Percentiles rank a stretch among this genome's conserved stretches.
Conservation (phyloP, 2,113 vertebrate species). For the Turdus rufiventris region DNA sequence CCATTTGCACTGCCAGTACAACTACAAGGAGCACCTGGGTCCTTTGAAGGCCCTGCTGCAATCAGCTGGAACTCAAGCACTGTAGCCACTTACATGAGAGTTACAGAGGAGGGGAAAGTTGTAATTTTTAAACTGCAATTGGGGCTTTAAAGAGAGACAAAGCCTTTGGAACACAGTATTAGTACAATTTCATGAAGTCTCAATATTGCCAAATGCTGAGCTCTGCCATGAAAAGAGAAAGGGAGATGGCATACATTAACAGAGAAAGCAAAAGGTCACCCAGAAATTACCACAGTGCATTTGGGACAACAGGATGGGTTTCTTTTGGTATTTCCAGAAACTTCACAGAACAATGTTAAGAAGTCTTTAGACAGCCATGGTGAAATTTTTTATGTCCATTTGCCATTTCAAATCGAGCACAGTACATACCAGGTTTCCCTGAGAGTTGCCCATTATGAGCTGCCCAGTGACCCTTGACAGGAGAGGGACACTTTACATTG, state of each 20-base stretch:
- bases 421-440: constrained; percentile 76
- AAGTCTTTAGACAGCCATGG: background rate
- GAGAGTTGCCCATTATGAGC: constrained; percentile 73
- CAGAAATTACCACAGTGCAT: background rate
- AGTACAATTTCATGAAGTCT: background rate
- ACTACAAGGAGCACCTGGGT: background rate
- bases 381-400: background rate
- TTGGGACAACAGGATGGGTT: background rate
- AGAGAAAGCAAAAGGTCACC: background rate
- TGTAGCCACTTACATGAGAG: background rate
- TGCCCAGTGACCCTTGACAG: constrained; percentile 81
- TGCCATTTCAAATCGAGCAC: rapidly evolving
- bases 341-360: background rate
- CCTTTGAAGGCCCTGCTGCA: background rate
- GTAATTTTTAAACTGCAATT: background rate
- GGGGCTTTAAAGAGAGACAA: background rate
- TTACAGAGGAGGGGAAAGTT: background rate
- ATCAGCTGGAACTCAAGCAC: background rate
- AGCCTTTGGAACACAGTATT: background rate
- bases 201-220: background rate
- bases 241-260: background rate
- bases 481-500: constrained; percentile 83
- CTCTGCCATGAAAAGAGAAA: background rate
- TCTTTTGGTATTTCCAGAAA: background rate
- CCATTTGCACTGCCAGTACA: background rate